Percentiles rank a stretch among this genome's conserved stretches.
Conservation (phyloP, 2,113 vertebrate genomes). For the Macroglossus sobrinus region DNA sequence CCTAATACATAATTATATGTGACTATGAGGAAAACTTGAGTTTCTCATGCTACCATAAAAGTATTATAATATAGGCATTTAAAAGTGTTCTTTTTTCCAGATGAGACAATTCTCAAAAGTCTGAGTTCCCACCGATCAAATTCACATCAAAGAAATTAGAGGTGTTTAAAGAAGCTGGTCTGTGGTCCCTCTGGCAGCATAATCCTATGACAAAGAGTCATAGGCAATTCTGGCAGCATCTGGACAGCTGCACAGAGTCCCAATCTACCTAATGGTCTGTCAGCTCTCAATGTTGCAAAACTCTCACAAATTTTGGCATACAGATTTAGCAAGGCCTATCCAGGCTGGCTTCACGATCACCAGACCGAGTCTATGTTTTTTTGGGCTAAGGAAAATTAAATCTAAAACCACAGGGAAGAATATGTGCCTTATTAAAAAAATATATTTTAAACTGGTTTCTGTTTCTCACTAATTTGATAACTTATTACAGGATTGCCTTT, state of each 20-base stretch:
- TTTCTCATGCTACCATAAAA: constrained; percentile 15
- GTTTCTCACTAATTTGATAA: constrained; percentile 60
- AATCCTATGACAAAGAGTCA: constrained; percentile 43
- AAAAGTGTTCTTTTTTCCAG: background rate
- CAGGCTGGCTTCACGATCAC: background rate
- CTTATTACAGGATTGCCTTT: constrained; percentile 54
- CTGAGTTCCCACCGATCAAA: constrained; percentile 52
- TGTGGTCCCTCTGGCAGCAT: background rate
- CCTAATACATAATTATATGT: constrained; percentile 1
- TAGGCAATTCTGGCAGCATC: background rate
- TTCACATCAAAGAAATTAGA: constrained; percentile 52
- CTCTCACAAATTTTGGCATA: background rate
- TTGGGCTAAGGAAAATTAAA: background rate
- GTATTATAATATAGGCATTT: background rate
- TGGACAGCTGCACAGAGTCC: background rate
- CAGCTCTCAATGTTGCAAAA: background rate
- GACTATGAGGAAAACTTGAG: background rate
- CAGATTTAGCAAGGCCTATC: background rate
- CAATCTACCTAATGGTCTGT: constrained; percentile 18
- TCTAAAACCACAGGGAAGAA: constrained; percentile 33
- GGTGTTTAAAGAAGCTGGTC: constrained; percentile 47
- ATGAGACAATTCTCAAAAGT: constrained; percentile 41
- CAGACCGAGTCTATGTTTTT: background rate
- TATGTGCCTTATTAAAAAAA: background rate
- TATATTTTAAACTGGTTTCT: constrained; percentile 31